These are phyloP conservation scores for Ondatra zibethicus DNA, from an alignment of 2,113 vertebrate species.

Conservation along the genomic window DNA sequence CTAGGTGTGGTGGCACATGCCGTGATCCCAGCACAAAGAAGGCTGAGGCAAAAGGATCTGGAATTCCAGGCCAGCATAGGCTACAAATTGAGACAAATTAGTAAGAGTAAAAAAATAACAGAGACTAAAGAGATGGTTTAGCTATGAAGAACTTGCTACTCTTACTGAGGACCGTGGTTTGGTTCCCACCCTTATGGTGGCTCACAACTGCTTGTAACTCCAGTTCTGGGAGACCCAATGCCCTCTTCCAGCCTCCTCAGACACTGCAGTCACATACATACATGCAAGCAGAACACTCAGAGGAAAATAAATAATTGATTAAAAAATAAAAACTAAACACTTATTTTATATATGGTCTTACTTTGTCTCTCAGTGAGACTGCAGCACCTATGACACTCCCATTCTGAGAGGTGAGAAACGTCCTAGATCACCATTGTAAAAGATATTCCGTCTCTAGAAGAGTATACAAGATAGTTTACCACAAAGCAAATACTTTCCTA, in stretches of 20 bases:
- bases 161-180: not conserved
- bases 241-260: not conserved
- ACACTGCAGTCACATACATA: not conserved
- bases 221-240: not conserved
- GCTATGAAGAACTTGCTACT: no score
- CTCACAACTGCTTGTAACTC: not conserved
- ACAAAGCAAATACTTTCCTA: not conserved
- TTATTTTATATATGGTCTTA: not conserved
- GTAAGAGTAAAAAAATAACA: no score
- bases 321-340: not conserved
- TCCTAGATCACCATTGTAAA: not conserved
- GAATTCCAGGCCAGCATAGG: not conserved
- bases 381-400: not conserved
- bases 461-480: not conserved
- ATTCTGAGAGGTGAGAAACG: not conserved
- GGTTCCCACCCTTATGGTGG: not conserved
- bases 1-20: not conserved
- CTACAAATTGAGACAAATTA: not conserved
- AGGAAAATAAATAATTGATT: not conserved
- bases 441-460: not conserved
- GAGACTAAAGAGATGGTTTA: no score
- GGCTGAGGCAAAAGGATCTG: not conserved
- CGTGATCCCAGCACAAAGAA: not conserved
- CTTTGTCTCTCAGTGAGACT: not conserved
- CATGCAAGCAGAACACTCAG: not conserved